phyloP scores from a whole-genome alignment of 2,797 vertebrate species.

The Dermochelys coriacea region DNA sequence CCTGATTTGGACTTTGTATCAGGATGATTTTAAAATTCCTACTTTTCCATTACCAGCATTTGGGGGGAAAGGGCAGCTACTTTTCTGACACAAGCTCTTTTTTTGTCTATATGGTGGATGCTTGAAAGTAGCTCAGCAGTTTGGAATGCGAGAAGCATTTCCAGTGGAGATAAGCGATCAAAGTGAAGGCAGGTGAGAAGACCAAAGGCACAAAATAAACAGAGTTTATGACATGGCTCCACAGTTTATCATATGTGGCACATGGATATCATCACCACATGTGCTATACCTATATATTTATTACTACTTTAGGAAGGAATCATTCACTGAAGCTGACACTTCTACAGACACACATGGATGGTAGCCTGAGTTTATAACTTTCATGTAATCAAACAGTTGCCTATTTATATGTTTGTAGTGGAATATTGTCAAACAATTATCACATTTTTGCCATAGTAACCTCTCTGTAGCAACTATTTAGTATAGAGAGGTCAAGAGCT shows the following conservation, averaged over 20 bases:
- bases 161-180: not conserved
- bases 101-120: not conserved
- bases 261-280: not conserved
- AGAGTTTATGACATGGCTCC: accelerated
- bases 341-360: not conserved
- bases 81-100: not conserved
- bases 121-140: not conserved
- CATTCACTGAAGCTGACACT: not conserved
- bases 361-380: not conserved
- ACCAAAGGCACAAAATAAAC: not conserved
- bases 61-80: accelerated
- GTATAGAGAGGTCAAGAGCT: not conserved
- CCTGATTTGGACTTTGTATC: accelerated
- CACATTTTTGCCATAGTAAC: slow-evolving; percentile 30
- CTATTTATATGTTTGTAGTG: slow-evolving; percentile 24
- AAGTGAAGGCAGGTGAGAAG: not conserved
- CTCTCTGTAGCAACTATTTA: not conserved
- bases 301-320: not conserved
- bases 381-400: slow-evolving; percentile 13
- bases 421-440: slow-evolving; percentile 8
- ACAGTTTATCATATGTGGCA: not conserved
- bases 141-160: not conserved
- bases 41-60: accelerated
- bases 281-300: not conserved
- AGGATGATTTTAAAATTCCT: not conserved